Evolutionary conservation across 2,113 vertebrate genomes (phyloP), one percentile per base, ranked within the genome.

Genomic region (Rhinoptilus africanus): DNA sequence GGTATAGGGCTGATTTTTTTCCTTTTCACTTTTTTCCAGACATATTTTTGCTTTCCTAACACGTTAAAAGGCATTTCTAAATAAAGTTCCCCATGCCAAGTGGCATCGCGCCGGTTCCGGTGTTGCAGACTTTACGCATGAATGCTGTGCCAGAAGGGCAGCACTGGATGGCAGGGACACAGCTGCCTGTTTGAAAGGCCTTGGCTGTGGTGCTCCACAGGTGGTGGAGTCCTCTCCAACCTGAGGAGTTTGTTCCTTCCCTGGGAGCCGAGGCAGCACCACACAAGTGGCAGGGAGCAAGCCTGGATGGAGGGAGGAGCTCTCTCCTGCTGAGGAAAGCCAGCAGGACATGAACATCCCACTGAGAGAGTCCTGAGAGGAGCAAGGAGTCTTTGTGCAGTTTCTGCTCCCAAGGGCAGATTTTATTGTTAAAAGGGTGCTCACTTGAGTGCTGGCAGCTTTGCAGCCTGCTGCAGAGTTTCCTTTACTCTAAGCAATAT

Each of bases 251-350:
- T 66, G 5, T 12, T 68, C n/a, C 37, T 88, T 50, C 14, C 24
- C 12, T 22, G 32, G 20, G 15, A 78, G 20, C 26, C 69, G 32
- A 56, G 34, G 22, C 28, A 69, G 22, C 11, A 48, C 10, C 5
- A 1, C 8, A 4, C 1, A 0, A 13, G 15, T 0, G 1, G 3
- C 8, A 47, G 6, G 30, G 59, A 56, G 30, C 22, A 54, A 11
- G 22, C 10, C 13, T 51, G 57, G 20, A 12, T 26, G 32, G 24
- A 28, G 2, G 2, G 19, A 60, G 7, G 15, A 76, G 9, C 11
- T 27, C 23, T 37, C 6, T 66, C 12, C 19, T 86, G 10, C 23
- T 59, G 35, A 22, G 37, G 16, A 60, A 85, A 83, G 5, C 27
- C 39, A 53, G 32, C 11, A 41, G 16, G 26, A 41, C 10, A 35